phyloP scores from a whole-genome alignment of 1,140 invertebrate genomes.

The Drosophila triauraria region DNA sequence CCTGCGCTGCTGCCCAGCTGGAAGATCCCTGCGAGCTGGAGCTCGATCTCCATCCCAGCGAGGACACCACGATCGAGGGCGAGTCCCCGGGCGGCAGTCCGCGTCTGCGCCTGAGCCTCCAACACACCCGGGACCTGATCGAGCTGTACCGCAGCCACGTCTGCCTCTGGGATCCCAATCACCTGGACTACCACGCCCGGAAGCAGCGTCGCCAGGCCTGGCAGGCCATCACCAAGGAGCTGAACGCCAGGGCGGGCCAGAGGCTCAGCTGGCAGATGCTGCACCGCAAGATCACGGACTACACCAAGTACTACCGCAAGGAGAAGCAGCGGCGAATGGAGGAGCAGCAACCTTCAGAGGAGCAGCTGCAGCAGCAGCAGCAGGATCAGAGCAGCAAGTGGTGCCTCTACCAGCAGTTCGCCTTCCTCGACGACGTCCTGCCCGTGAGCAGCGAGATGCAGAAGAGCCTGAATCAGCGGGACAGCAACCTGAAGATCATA shows the following conservation, averaged over 20 bases:
- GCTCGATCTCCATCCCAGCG: neutral
- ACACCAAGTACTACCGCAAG: constrained; percentile 67
- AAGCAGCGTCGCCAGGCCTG: constrained; percentile 59
- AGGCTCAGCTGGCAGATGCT: constrained; percentile 61
- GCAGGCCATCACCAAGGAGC: constrained; percentile 55
- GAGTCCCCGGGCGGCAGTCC: neutral
- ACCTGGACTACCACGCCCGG: constrained; percentile 63
- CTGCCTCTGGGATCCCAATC: constrained; percentile 75
- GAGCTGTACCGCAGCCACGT: constrained; percentile 56
- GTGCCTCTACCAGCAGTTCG: constrained; percentile 68
- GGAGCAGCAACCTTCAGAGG: neutral
- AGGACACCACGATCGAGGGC: neutral
- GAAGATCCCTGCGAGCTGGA: constrained; percentile 7
- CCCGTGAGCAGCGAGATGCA: constrained; percentile 63
- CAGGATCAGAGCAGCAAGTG: constrained; percentile 32
- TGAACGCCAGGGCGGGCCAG: constrained; percentile 26
- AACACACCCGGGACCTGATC: constrained; percentile 53
- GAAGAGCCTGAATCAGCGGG: constrained; percentile 58
- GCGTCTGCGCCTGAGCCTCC: constrained; percentile 48
- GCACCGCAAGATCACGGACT: constrained; percentile 75
- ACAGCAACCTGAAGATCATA: constrained; percentile 75
- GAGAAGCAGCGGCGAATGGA: constrained; percentile 41
- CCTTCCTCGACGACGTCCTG: constrained; percentile 71
- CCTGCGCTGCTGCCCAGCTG: constrained; percentile 3
- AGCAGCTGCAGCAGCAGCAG: constrained; percentile 11